phyloP scores from a whole-genome alignment of 2,888 invertebrate species.

The Chouioia cunea region DNA sequence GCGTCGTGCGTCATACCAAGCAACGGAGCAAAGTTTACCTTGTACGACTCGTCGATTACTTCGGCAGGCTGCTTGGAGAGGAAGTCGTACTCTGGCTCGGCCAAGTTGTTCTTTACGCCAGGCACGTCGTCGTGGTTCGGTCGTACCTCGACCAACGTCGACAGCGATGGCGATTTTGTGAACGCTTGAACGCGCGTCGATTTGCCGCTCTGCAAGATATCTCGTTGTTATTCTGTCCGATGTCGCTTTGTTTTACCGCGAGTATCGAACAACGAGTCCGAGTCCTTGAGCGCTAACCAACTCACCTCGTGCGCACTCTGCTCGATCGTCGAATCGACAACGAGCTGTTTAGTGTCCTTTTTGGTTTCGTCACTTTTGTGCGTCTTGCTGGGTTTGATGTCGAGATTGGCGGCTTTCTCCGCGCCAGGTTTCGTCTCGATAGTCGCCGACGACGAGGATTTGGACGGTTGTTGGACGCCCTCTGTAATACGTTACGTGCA shows the following conservation, averaged over 20 bases:
- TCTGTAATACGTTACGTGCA: constrained; percentile 41
- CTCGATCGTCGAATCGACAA: constrained; percentile 62
- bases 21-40: constrained; percentile 68
- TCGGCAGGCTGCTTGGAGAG: constrained; percentile 87
- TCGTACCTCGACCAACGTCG: constrained; percentile 73
- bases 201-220: constrained; percentile 26
- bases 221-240: no score
- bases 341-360: constrained; percentile 60
- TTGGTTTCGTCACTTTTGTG: constrained; percentile 61
- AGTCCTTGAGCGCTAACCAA: no score
- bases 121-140: constrained; percentile 59
- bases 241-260: no score
- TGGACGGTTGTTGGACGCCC: constrained; percentile 47
- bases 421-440: constrained; percentile 63
- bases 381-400: constrained; percentile 65
- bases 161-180: constrained; percentile 67
- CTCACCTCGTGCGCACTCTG: constrained; percentile 52
- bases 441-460: constrained; percentile 50
- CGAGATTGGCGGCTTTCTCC: constrained; percentile 44
- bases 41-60: constrained; percentile 87
- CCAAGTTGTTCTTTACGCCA: constrained; percentile 78
- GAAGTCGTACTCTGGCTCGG: constrained; percentile 87
- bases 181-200: constrained; percentile 51
- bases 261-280: no score
- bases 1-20: no score